These are phyloP conservation scores for Sclerodermus sp. DNA, from an alignment of 2,888 invertebrate genomes.

Conservation along the genomic window DNA sequence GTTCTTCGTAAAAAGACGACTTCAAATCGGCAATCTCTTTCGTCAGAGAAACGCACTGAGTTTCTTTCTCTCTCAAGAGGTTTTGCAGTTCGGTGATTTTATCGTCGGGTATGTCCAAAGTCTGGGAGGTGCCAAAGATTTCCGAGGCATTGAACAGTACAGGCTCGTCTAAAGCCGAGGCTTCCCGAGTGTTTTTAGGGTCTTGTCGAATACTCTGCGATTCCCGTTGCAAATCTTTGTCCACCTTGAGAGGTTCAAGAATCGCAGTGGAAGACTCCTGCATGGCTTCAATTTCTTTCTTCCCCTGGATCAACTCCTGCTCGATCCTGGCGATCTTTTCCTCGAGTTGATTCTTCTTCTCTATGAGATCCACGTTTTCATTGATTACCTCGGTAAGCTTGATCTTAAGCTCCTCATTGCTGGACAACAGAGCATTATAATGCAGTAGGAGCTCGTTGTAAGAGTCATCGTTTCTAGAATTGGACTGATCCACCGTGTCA, in stretches of 20 bases:
- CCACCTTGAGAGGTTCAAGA: too few relatives aligned
- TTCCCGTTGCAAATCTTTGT: too few relatives aligned
- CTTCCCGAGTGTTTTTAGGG: neutral
- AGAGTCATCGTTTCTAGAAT: conserved; percentile 55
- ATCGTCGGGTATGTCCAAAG: conserved; percentile 5
- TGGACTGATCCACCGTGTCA: conserved; percentile 63
- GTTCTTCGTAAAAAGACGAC: conserved; percentile 19
- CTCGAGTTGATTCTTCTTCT: too few relatives aligned
- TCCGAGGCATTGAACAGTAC: conserved; percentile 44
- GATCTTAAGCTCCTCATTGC: conserved; percentile 65
- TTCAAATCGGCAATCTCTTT: conserved; percentile 21
- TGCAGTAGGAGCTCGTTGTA: conserved; percentile 65
- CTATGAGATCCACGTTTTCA: too few relatives aligned
- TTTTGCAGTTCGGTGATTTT: conserved; percentile 20
- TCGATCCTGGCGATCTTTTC: too few relatives aligned
- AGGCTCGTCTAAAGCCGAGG: conserved; percentile 18
- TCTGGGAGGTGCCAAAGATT: conserved; percentile 32
- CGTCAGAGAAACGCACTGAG: conserved; percentile 21
- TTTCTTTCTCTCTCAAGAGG: conserved; percentile 30
- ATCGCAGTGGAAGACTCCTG: too few relatives aligned
- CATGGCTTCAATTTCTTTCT: too few relatives aligned
- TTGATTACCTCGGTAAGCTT: conserved; percentile 62
- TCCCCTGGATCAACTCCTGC: too few relatives aligned
- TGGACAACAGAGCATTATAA: conserved; percentile 65
- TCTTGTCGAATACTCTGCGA: too few relatives aligned